Conservation (phyloP, 2,797 vertebrate species). For the Clarias laeviceps region DNA sequence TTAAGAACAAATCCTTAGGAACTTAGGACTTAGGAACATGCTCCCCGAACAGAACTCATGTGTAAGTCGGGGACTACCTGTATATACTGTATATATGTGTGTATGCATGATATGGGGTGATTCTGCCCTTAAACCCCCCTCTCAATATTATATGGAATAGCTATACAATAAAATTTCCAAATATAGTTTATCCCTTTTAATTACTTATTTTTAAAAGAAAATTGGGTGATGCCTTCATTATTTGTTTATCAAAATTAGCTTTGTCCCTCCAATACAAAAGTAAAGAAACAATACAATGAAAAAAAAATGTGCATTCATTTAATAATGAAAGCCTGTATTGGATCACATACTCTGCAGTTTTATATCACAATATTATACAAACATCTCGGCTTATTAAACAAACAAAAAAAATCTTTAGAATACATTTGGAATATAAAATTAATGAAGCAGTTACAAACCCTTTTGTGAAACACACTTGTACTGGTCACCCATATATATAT, state of each 20-base stretch:
- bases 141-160: background rate
- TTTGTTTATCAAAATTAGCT: background rate
- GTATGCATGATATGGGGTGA: background rate
- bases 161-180: background rate
- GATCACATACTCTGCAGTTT: background rate
- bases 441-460: background rate
- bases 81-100: too few relatives aligned
- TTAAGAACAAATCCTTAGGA: too few relatives aligned
- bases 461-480: background rate
- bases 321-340: background rate
- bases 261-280: background rate
- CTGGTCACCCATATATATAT: background rate
- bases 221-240: background rate
- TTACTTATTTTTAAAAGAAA: background rate
- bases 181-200: background rate
- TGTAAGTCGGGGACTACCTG: too few relatives aligned
- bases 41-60: too few relatives aligned
- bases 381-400: background rate
- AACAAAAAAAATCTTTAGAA: background rate
- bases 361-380: constrained; percentile 16
- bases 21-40: too few relatives aligned
- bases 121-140: background rate
- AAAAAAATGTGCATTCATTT: background rate
- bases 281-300: background rate
- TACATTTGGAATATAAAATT: constrained; percentile 20